Evolutionary conservation across 1,140 invertebrate species (phyloP).

Genomic region (Teleogryllus occipitalis): DNA sequence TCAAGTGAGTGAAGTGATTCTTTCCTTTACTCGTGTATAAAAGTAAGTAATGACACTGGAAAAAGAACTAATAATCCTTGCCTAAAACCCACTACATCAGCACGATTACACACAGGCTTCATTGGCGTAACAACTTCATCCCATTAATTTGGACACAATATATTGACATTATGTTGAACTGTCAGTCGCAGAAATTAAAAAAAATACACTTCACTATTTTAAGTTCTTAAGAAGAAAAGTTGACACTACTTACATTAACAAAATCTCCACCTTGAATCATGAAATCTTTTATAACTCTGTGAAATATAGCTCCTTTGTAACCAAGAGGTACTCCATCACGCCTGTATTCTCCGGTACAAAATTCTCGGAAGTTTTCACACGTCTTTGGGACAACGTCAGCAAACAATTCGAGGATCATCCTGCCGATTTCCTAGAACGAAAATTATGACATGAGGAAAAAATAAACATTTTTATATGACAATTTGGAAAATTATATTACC

Average conservation of each 20-base stretch:
- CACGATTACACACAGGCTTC: too few relatives aligned
- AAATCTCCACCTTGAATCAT: conserved; percentile 99
- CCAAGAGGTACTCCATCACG: conserved; percentile 91
- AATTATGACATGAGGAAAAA: background rate
- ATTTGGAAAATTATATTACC: background rate
- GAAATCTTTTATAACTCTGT: conserved; percentile 96
- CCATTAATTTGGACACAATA: background rate
- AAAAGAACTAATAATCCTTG: too few relatives aligned
- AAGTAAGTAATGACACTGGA: too few relatives aligned
- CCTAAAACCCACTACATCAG: too few relatives aligned
- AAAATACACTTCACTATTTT: background rate
- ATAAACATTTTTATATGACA: background rate
- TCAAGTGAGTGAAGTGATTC: too few relatives aligned
- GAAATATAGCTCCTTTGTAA: conserved; percentile 93
- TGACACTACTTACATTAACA: conserved; percentile 66
- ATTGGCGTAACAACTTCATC: too few relatives aligned
- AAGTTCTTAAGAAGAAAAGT: background rate
- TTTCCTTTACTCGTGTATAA: too few relatives aligned
- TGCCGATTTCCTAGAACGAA: conserved; percentile 63
- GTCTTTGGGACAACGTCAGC: conserved; percentile 95
- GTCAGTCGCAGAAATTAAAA: background rate
- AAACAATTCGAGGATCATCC: conserved; percentile 94
- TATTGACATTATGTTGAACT: background rate
- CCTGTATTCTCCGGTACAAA: conserved; percentile 93
- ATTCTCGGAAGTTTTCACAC: conserved; percentile 96